Evolutionary conservation across 2,113 vertebrate species (phyloP).

Genomic region (Leiothrix lutea): DNA sequence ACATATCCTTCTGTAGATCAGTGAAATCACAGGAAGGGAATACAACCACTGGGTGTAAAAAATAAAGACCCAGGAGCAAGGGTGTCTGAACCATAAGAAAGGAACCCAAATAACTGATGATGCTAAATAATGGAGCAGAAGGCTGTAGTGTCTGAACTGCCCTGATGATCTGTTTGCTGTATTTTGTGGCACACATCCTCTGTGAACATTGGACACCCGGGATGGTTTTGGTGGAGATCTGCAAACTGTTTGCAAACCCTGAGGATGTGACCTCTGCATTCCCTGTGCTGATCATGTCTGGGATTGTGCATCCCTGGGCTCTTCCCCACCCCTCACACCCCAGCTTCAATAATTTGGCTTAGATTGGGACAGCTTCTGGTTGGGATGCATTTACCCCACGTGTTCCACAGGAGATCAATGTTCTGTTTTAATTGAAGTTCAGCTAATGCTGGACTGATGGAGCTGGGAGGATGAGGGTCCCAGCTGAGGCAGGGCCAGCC

Average conservation of each 20-base stretch:
- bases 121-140: neutral
- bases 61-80: neutral
- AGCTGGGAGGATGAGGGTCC: neutral
- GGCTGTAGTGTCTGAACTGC: neutral
- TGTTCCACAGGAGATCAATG: neutral
- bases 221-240: neutral
- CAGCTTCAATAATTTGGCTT: neutral
- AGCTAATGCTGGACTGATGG: neutral
- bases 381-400: neutral
- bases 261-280: neutral
- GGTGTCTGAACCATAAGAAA: neutral
- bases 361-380: neutral
- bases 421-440: neutral
- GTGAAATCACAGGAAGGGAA: neutral
- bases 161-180: neutral
- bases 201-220: neutral
- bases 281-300: accelerated
- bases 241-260: neutral
- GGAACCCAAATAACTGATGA: neutral
- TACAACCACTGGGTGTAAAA: neutral
- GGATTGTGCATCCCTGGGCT: neutral
- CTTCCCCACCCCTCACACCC: accelerated
- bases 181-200: neutral
- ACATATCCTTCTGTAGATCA: neutral
- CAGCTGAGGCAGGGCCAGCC: neutral